Conservation (phyloP, 2,113 vertebrate genomes). For the Euleptes europaea region DNA sequence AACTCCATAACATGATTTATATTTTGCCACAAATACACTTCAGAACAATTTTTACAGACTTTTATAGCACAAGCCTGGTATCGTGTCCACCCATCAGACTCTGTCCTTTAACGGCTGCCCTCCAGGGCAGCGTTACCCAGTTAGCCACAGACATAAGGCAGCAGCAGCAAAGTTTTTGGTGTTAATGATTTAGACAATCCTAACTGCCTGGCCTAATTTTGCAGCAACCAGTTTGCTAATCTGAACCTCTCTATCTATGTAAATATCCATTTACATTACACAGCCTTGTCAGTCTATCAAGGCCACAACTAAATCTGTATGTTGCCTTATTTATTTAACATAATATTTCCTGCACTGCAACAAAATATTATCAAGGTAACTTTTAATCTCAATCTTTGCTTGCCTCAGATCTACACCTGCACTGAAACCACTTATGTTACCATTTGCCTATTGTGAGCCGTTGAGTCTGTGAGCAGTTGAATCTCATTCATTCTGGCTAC, state of each 20-base stretch:
- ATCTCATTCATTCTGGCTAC: neutral
- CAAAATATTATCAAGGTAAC: too few relatives aligned
- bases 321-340: neutral
- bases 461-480: too few relatives aligned
- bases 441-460: neutral
- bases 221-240: neutral
- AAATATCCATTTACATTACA: neutral
- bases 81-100: neutral
- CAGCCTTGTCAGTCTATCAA: too few relatives aligned
- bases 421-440: neutral
- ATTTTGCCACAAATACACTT: neutral
- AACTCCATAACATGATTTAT: neutral
- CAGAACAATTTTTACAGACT: neutral
- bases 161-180: neutral
- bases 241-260: neutral
- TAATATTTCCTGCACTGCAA: too few relatives aligned
- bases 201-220: too few relatives aligned
- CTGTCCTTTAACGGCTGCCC: neutral
- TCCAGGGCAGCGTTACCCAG: neutral
- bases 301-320: neutral
- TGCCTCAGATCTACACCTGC: neutral
- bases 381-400: neutral
- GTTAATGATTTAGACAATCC: neutral
- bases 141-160: neutral
- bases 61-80: neutral